Percentiles rank a stretch among this genome's conserved stretches.
These are phyloP conservation scores for Ischnura elegans DNA, from an alignment of 2,888 invertebrate genomes.

Conservation along the genomic window DNA sequence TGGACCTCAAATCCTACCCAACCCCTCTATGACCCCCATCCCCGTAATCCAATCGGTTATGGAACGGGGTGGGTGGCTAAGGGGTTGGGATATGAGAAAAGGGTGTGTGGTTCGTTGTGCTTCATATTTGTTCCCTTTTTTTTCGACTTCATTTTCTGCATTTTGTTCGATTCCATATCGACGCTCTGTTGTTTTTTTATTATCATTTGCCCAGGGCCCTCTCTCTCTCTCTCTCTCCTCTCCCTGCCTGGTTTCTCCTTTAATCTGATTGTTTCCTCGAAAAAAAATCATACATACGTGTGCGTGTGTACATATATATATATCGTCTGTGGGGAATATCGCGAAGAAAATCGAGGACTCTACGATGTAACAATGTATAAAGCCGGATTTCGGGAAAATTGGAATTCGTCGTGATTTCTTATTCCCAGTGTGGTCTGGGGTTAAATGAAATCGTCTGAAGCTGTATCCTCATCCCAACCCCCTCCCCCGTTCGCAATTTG, in stretches of 20 bases:
- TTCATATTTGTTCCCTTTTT: constrained; percentile 32
- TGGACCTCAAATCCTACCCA: background rate
- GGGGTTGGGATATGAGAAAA: background rate
- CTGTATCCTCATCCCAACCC: background rate
- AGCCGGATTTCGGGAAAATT: constrained; percentile 20
- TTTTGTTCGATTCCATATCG: constrained; percentile 35
- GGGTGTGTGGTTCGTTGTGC: constrained; percentile 5
- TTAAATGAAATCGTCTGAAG: constrained; percentile 2
- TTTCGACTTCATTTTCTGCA: constrained; percentile 12
- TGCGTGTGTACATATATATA: too few relatives aligned
- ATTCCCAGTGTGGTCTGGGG: constrained; percentile 2
- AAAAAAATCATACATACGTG: too few relatives aligned
- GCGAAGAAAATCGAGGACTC: background rate
- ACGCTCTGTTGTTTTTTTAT: background rate
- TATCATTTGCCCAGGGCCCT: background rate
- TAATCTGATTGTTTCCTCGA: constrained; percentile 30
- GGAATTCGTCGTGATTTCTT: constrained; percentile 16
- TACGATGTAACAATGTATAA: background rate
- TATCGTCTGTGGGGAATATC: constrained; percentile 12
- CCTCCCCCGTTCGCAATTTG: too few relatives aligned
- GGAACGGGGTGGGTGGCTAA: background rate
- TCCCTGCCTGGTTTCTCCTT: background rate
- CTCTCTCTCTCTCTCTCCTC: too few relatives aligned
- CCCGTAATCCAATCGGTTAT: background rate
- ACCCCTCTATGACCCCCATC: background rate